These are phyloP conservation scores for Phyllotreta striolata DNA, from an alignment of 2,888 invertebrate genomes.

Conservation along the genomic window DNA sequence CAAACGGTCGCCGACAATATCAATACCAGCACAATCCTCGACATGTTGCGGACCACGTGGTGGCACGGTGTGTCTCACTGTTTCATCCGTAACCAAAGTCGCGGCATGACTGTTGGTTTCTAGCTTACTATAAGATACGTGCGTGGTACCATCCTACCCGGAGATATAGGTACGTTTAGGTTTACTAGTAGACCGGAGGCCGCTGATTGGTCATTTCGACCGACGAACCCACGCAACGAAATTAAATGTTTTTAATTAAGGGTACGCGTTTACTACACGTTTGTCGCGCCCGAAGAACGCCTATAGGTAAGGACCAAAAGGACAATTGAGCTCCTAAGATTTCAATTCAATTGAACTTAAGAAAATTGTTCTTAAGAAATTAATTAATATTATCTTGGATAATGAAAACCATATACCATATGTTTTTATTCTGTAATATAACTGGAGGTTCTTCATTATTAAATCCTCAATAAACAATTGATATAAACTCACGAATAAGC, in stretches of 20 bases:
- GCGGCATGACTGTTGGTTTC: constrained; percentile 54
- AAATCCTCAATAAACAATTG: no score
- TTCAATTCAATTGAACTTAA: no score
- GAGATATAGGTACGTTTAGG: constrained; percentile 54
- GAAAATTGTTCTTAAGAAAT: no score
- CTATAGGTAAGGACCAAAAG: neutral
- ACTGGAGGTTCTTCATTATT: no score
- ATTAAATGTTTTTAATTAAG: constrained; percentile 50
- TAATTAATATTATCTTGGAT: no score
- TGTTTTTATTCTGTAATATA: no score
- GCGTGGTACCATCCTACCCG: constrained; percentile 57
- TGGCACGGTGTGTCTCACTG: constrained; percentile 44
- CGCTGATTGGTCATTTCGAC: constrained; percentile 54
- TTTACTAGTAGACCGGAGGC: constrained; percentile 56
- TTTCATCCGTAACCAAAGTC: constrained; percentile 46
- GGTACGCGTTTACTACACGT: constrained; percentile 49
- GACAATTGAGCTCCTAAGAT: no score
- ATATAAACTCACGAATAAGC: no score
- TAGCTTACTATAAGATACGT: constrained; percentile 45
- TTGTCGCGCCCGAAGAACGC: constrained; percentile 7
- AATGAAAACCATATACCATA: no score
- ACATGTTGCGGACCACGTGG: constrained; percentile 34
- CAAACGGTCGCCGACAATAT: constrained; percentile 26
- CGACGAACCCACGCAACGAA: constrained; percentile 53
- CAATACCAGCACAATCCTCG: constrained; percentile 26